phyloP scores from a whole-genome alignment of 1,140 invertebrate species.

The Cydia strobilella region DNA sequence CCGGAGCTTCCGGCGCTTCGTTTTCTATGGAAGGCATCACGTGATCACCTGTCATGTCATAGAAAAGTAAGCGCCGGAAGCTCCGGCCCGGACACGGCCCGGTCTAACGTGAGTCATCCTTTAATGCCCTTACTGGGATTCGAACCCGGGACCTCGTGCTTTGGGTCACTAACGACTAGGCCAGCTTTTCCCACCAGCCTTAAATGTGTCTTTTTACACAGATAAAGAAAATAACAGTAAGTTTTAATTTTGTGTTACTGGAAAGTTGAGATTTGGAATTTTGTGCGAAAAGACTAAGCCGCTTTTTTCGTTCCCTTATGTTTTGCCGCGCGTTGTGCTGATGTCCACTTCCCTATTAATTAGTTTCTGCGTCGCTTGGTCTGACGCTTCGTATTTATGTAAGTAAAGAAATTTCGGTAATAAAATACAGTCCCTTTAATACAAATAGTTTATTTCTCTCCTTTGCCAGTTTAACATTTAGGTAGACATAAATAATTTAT shows the following conservation, averaged over 20 bases:
- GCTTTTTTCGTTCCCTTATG: background rate
- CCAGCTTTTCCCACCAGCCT: too few species aligned
- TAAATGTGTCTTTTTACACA: too few species aligned
- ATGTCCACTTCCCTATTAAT: background rate
- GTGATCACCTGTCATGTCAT: too few species aligned
- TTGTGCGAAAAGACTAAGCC: background rate
- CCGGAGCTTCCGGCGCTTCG: too few species aligned
- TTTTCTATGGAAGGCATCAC: too few species aligned
- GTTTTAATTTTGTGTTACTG: background rate
- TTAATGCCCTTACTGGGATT: too few species aligned
- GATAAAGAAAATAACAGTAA: background rate
- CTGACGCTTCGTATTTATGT: background rate
- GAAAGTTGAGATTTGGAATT: background rate
- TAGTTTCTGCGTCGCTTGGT: background rate
- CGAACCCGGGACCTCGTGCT: too few species aligned
- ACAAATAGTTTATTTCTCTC: conserved; percentile 53
- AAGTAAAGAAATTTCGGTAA: background rate
- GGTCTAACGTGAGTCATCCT: too few species aligned
- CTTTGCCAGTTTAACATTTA: conserved; percentile 48
- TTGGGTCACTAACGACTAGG: too few species aligned
- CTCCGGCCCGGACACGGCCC: too few species aligned
- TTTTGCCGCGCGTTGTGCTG: background rate
- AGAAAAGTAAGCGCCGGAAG: too few species aligned
- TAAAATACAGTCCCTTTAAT: conserved; percentile 21
- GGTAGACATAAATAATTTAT: conserved; percentile 54